Evolutionary conservation across 1,140 invertebrate species (phyloP).

Genomic region (Trypoxylus dichotomus): DNA sequence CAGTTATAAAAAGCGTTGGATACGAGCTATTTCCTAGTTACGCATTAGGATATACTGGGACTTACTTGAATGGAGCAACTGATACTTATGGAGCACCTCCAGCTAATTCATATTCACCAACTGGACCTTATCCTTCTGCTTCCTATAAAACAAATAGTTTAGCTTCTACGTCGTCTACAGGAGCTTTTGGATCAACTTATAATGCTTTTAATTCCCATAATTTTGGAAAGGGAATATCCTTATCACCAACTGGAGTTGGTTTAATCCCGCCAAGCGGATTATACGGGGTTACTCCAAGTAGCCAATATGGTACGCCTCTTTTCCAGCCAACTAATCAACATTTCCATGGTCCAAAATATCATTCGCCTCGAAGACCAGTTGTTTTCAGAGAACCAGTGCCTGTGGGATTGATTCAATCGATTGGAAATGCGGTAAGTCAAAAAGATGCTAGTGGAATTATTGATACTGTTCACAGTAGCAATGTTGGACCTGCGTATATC

Average conservation of each 20-base stretch:
- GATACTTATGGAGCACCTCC: slow-evolving; percentile 41
- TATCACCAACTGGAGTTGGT: slow-evolving; percentile 53
- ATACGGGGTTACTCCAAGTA: slow-evolving; percentile 59
- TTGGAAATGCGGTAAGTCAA: slow-evolving; percentile 57
- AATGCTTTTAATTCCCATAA: slow-evolving; percentile 11
- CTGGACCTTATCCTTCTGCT: slow-evolving; percentile 57
- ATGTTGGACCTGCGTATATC: slow-evolving; percentile 56
- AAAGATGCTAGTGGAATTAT: slow-evolving; percentile 50
- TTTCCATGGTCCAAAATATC: slow-evolving; percentile 38
- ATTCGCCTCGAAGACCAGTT: slow-evolving; percentile 61
- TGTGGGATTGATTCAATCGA: slow-evolving; percentile 64
- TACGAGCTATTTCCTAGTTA: slow-evolving; percentile 54
- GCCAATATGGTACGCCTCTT: slow-evolving; percentile 60
- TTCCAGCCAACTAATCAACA: slow-evolving; percentile 48
- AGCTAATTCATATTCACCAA: slow-evolving; percentile 54
- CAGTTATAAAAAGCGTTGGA: slow-evolving; percentile 55
- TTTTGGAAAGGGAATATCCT: slow-evolving; percentile 16
- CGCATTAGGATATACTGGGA: neutral
- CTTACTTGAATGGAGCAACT: slow-evolving; percentile 10
- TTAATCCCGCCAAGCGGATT: slow-evolving; percentile 59
- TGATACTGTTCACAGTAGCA: neutral
- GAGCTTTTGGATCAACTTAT: neutral
- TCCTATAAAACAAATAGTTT: neutral
- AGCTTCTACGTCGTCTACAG: slow-evolving; percentile 12
- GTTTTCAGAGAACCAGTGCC: slow-evolving; percentile 72